These are phyloP conservation scores for Chaetorhynchus papuensis DNA, from an alignment of 2,113 vertebrate species.

Conservation along the genomic window DNA sequence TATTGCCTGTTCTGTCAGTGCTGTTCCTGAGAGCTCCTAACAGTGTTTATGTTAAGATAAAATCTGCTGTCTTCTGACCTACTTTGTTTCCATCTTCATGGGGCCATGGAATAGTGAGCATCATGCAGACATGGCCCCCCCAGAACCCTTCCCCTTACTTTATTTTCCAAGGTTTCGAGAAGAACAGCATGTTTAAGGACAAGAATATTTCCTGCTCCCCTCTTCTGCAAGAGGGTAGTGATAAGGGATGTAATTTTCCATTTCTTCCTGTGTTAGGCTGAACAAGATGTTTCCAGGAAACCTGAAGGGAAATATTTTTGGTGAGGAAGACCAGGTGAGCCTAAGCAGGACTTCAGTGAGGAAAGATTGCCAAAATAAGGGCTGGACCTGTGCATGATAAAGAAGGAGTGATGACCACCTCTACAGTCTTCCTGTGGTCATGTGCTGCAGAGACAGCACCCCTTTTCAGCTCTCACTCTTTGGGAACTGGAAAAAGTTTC, in stretches of 20 bases:
- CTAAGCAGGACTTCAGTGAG: background rate
- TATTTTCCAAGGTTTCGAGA: background rate
- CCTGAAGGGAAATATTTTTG: background rate
- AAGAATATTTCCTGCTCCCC: background rate
- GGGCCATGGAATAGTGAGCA: rapidly evolving
- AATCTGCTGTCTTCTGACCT: background rate
- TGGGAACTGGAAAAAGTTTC: background rate
- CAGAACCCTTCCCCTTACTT: background rate
- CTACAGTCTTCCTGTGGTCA: background rate
- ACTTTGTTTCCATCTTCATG: background rate
- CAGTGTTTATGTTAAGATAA: background rate
- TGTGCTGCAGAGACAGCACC: background rate
- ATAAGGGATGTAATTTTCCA: background rate
- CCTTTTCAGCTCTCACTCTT: background rate
- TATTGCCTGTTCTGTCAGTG: background rate
- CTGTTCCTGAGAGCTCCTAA: background rate
- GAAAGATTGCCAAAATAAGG: background rate
- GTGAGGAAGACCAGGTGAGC: background rate
- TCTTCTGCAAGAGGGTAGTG: background rate
- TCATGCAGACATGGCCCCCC: background rate
- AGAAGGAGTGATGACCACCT: background rate
- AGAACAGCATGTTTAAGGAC: background rate
- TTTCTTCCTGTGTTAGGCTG: background rate
- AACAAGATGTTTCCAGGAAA: background rate
- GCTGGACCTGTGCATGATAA: background rate